A percentile compares a stretch with the other conserved stretches of the same genome.
These are phyloP conservation scores for Zaprionus taronus DNA, from an alignment of 1,140 invertebrate species.

Conservation along the genomic window DNA sequence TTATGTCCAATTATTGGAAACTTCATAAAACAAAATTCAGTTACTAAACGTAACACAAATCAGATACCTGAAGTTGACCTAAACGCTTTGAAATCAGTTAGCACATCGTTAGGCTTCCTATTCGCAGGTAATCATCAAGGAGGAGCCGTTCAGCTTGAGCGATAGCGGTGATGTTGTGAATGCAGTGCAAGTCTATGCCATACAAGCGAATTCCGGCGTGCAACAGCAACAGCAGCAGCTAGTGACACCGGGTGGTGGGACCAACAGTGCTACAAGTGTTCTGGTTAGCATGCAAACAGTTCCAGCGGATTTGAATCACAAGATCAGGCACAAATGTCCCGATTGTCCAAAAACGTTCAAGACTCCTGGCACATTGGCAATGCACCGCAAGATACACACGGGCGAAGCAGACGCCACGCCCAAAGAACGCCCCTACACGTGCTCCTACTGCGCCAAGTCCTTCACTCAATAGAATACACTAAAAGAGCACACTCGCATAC, in stretches of 20 bases:
- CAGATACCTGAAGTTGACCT: no score
- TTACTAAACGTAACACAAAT: no score
- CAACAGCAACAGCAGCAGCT: slow-evolving; percentile 1
- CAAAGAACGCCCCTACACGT: slow-evolving; percentile 86
- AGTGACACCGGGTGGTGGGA: slow-evolving; percentile 44
- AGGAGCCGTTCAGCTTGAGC: slow-evolving; percentile 75
- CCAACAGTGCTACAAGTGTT: slow-evolving; percentile 70
- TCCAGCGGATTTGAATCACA: slow-evolving; percentile 66
- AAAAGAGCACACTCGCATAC: slow-evolving; percentile 84
- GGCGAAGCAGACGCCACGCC: slow-evolving; percentile 84
- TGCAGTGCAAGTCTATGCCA: slow-evolving; percentile 79
- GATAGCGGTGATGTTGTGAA: slow-evolving; percentile 71
- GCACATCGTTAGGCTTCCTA: neutral
- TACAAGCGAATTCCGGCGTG: slow-evolving; percentile 74
- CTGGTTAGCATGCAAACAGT: slow-evolving; percentile 76
- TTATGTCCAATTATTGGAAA: no score
- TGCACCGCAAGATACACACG: slow-evolving; percentile 83
- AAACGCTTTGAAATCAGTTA: no score
- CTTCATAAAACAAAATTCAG: no score
- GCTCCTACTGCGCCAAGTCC: slow-evolving; percentile 88
- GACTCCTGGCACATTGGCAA: slow-evolving; percentile 79
- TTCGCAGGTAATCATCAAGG: slow-evolving; percentile 76
- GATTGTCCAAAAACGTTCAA: slow-evolving; percentile 83
- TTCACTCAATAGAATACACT: slow-evolving; percentile 87
- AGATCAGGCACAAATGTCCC: slow-evolving; percentile 83